phyloP scores from a whole-genome alignment of 2,797 vertebrate species.

The Ctenosaura bakeri region DNA sequence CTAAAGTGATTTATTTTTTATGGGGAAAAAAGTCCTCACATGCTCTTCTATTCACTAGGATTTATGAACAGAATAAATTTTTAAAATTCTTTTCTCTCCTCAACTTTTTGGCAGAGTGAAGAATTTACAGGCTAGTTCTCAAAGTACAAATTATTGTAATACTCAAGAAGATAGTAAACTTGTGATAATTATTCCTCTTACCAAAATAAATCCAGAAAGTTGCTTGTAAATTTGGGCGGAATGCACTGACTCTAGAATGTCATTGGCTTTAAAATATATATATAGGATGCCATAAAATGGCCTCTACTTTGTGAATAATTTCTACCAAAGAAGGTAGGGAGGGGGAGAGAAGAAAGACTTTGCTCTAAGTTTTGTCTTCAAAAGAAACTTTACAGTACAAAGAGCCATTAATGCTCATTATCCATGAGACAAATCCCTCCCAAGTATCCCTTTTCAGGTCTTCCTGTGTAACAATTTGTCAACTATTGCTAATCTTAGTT shows the following conservation, averaged over 20 bases:
- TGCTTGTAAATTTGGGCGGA: constrained; percentile 24
- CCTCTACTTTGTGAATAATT: not conserved
- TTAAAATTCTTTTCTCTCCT: constrained; percentile 23
- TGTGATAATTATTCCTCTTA: constrained; percentile 39
- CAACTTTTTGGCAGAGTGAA: not conserved
- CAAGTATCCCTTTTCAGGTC: not conserved
- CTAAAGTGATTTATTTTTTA: constrained; percentile 5
- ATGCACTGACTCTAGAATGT: not conserved
- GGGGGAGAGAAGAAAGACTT: not conserved
- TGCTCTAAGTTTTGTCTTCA: constrained; percentile 8
- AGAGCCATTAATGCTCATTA: not conserved
- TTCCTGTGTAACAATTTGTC: not conserved
- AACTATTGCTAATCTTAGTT: not conserved
- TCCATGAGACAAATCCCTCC: not conserved
- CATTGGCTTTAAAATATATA: not conserved
- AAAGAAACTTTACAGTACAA: not conserved
- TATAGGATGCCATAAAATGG: not conserved
- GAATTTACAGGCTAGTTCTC: constrained; percentile 20
- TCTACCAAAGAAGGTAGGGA: not conserved
- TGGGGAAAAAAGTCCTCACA: not conserved
- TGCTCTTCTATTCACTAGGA: not conserved
- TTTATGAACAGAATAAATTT: constrained; percentile 37
- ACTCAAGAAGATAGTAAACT: constrained; percentile 24
- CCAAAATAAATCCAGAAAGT: not conserved
- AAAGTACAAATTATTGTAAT: constrained; percentile 38